A percentile compares a stretch with the other conserved stretches of the same genome.
These are phyloP conservation scores for Tangara arthus DNA, from an alignment of 2,797 vertebrate species.

Conservation along the genomic window DNA sequence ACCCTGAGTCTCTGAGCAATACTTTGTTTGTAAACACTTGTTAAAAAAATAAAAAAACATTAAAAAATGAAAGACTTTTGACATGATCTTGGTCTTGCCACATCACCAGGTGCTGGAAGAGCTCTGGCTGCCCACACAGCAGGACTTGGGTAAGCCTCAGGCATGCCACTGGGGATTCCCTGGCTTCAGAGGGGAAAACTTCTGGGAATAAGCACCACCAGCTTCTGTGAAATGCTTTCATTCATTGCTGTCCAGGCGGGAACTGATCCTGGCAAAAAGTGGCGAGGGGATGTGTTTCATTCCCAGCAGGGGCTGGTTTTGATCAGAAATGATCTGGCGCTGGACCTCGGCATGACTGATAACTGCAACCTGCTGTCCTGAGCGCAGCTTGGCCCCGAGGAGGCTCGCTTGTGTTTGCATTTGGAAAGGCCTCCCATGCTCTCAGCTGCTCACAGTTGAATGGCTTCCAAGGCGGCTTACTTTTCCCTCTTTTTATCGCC, in stretches of 20 bases:
- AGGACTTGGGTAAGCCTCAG: neutral
- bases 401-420: neutral
- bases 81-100: neutral
- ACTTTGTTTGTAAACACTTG: neutral
- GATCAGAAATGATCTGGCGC: neutral
- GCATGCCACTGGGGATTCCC: neutral
- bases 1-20: neutral
- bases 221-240: conserved; percentile 28
- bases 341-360: neutral
- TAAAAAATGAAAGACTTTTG: neutral
- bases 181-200: neutral
- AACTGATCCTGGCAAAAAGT: conserved; percentile 17
- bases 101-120: neutral
- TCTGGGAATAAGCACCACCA: conserved; percentile 3
- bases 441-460: neutral
- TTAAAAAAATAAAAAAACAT: neutral
- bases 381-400: neutral
- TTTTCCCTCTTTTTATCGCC: conserved; percentile 27
- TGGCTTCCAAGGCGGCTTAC: neutral
- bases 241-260: neutral
- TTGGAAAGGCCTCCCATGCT: conserved; percentile 25
- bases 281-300: neutral
- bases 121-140: neutral
- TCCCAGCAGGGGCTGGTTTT: conserved; percentile 47
- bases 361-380: neutral